Percentiles rank a stretch among this genome's conserved stretches.
Evolutionary conservation across 2,113 vertebrate genomes (phyloP).

Genomic region (Furnarius figulus): DNA sequence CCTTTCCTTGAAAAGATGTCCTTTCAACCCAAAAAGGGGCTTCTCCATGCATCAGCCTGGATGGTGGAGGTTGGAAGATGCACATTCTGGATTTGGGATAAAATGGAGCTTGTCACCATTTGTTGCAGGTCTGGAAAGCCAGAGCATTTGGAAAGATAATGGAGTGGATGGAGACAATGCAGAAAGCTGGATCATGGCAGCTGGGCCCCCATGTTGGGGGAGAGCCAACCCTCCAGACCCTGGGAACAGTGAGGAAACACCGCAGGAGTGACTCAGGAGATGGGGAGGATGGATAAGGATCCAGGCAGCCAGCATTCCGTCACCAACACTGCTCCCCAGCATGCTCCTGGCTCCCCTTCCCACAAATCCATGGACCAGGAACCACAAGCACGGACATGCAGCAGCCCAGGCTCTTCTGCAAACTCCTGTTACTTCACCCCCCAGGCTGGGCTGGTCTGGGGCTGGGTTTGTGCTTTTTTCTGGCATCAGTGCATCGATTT

Average conservation of each 20-base stretch:
- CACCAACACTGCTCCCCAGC: not conserved
- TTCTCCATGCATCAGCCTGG: not conserved
- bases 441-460: not conserved
- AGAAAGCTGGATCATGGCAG: not conserved
- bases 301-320: not conserved
- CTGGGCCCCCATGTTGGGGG: accelerated
- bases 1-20: not conserved
- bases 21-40: not conserved
- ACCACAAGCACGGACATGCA: not conserved
- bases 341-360: not conserved
- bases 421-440: not conserved
- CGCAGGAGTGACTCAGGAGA: not conserved
- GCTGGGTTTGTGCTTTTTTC: not conserved
- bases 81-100: accelerated
- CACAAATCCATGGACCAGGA: not conserved
- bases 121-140: not conserved
- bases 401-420: not conserved
- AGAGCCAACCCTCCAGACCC: not conserved
- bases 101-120: not conserved
- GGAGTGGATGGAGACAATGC: not conserved
- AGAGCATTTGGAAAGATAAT: accelerated
- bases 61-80: accelerated
- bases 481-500: not conserved
- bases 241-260: accelerated
- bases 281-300: not conserved